phyloP scores from a whole-genome alignment of 1,140 invertebrate species.

The Aphis craccivora region DNA sequence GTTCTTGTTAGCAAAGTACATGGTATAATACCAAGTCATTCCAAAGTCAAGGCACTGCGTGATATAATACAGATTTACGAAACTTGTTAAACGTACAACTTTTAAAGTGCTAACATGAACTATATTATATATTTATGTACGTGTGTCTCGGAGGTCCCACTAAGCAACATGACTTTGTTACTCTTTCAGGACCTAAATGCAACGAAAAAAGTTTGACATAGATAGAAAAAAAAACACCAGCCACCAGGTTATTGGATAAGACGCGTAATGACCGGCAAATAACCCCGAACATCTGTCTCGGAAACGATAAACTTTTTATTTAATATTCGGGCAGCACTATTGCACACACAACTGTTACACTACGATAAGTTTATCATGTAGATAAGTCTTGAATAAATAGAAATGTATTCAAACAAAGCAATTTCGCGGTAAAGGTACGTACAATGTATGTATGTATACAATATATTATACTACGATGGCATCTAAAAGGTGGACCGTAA shows the following conservation, averaged over 20 bases:
- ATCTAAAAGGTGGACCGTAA: constrained; percentile 28
- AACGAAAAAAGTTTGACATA: background rate
- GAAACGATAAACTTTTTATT: constrained; percentile 17
- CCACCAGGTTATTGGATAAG: background rate
- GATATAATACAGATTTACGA: background rate
- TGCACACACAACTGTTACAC: constrained; percentile 25
- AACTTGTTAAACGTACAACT: background rate
- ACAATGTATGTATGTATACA: too few relatives aligned
- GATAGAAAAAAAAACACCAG: background rate
- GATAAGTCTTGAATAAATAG: constrained; percentile 3
- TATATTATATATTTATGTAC: background rate
- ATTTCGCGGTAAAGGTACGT: background rate
- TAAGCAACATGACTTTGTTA: background rate
- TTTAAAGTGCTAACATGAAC: constrained; percentile 12
- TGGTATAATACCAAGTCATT: background rate
- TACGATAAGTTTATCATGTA: background rate
- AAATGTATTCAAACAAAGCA: background rate
- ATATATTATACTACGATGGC: background rate
- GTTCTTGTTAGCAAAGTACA: background rate
- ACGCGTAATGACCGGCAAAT: background rate
- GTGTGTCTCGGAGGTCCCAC: background rate
- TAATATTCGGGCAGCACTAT: background rate
- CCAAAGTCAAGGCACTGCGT: background rate
- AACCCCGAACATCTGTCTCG: background rate
- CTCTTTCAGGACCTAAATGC: background rate